Evolutionary conservation across 2,113 vertebrate species (phyloP), one percentile per base, ranked within the genome.

Genomic region (Clarias gariepinus): DNA sequence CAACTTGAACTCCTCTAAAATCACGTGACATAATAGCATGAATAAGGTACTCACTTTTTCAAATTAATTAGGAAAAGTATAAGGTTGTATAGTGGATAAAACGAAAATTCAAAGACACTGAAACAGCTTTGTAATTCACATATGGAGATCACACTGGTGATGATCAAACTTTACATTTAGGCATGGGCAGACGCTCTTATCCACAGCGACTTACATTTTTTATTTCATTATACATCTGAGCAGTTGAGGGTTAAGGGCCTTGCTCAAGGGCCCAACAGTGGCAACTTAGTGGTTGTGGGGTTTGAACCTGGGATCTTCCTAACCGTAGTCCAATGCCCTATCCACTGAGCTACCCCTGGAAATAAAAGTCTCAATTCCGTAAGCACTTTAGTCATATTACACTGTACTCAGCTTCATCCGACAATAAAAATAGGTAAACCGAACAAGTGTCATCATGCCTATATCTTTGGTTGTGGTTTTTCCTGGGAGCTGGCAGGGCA

Each of bases 401-500:
- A 28, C 53, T 82, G 86, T 74, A 55, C 63, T 74, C 81, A 28
- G 63, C 58, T 57, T 33, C 58, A 60, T 82, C 12, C 3, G 5
- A 63, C 80, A 87, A 83, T 77, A 60, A 68, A 89, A 82, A 82
- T 74, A 82, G 71, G 78, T 82, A 85, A 89, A 71, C 36, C 36
- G 33, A 66, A 55, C 68, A 23, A 36, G 82, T 76, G 85, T 86
- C 82, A 74, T 87, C 81, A 78, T 64, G 69, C 30, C 78, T 82
- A 55, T 82, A 83, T 78, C 81, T 71, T 63, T 63, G 81, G 80
- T 85, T 86, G 82, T 69, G 78, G 82, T 90, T 57, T 86, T 83
- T 79, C 81, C 69, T 88, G 87, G 89, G 84, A 90, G 84, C 84
- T 81, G 74, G 63, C 88, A 74, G 66, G 71, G 30, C 68, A 47